These are phyloP conservation scores for Torymus tubicola DNA, from an alignment of 2,888 invertebrate genomes.

Conservation along the genomic window DNA sequence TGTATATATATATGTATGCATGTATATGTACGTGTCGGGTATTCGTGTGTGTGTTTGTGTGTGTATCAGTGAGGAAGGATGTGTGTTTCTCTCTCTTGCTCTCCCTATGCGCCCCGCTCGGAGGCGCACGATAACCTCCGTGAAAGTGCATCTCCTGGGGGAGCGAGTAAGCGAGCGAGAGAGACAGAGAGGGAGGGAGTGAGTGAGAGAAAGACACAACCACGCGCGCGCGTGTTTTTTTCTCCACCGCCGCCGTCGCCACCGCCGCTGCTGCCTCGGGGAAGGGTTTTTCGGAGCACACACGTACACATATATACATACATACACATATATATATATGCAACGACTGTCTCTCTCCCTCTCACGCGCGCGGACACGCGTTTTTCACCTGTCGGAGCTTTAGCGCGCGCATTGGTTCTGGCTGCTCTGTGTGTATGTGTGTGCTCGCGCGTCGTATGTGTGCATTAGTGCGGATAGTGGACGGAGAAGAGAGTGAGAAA, in stretches of 20 bases:
- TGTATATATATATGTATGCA: too few relatives aligned
- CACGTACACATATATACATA: not conserved
- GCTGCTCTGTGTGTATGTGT: slow-evolving; percentile 1
- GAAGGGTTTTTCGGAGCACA: not conserved
- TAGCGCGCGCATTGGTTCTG: slow-evolving; percentile 15
- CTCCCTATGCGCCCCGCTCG: slow-evolving; percentile 7
- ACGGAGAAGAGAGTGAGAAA: slow-evolving; percentile 20
- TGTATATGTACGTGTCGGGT: not conserved
- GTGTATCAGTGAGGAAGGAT: slow-evolving; percentile 34
- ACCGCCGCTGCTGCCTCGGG: too few relatives aligned
- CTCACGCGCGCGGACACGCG: slow-evolving; percentile 37
- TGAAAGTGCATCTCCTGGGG: slow-evolving; percentile 56
- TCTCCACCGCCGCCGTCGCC: not conserved
- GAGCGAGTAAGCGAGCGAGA: slow-evolving; percentile 9
- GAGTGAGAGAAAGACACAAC: not conserved
- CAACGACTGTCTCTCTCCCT: not conserved
- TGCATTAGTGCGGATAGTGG: slow-evolving; percentile 37
- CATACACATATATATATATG: not conserved
- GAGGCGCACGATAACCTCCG: slow-evolving; percentile 51
- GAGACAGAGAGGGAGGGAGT: slow-evolving; percentile 17
- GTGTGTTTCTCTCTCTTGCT: slow-evolving; percentile 25
- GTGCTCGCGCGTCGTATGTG: not conserved
- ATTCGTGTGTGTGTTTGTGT: not conserved
- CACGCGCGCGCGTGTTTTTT: slow-evolving; percentile 31
- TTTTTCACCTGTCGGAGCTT: slow-evolving; percentile 58